A percentile compares a stretch with the other conserved stretches of the same genome.
phyloP scores from a whole-genome alignment of 2,797 vertebrate species.

The Rhinella marina region DNA sequence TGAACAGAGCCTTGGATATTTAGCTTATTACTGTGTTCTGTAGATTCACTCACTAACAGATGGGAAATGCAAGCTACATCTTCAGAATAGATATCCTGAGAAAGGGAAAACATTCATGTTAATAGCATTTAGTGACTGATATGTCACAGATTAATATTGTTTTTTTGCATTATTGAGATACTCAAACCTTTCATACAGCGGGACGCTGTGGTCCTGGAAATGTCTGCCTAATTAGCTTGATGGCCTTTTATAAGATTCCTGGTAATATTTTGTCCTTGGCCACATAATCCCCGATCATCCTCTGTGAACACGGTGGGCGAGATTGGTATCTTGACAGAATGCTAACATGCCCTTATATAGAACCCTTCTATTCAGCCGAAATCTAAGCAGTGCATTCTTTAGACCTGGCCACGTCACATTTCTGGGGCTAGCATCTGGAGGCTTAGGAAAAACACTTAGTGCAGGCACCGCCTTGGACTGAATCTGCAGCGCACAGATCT shows the following conservation, averaged over 20 bases:
- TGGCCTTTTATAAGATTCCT: constrained; percentile 27
- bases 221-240: constrained; percentile 14
- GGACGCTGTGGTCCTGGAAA: constrained; percentile 25
- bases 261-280: constrained; percentile 42
- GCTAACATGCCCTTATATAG: constrained; percentile 58
- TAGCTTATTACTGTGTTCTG: no score
- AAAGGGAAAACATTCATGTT: no score
- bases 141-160: no score
- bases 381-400: constrained; percentile 49
- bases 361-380: constrained; percentile 25
- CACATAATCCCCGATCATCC: constrained; percentile 9
- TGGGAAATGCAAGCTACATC: no score
- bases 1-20: no score
- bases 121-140: no score
- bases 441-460: neutral
- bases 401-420: constrained; percentile 32
- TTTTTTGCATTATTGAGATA: neutral
- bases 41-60: neutral
- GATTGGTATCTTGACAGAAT: constrained; percentile 44
- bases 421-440: neutral
- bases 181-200: no score
- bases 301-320: neutral
- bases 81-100: no score
- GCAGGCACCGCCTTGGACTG: neutral
- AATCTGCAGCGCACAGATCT: neutral